Evolutionary conservation across 2,888 invertebrate species (phyloP).

Genomic region (Priocnemis perturbator): DNA sequence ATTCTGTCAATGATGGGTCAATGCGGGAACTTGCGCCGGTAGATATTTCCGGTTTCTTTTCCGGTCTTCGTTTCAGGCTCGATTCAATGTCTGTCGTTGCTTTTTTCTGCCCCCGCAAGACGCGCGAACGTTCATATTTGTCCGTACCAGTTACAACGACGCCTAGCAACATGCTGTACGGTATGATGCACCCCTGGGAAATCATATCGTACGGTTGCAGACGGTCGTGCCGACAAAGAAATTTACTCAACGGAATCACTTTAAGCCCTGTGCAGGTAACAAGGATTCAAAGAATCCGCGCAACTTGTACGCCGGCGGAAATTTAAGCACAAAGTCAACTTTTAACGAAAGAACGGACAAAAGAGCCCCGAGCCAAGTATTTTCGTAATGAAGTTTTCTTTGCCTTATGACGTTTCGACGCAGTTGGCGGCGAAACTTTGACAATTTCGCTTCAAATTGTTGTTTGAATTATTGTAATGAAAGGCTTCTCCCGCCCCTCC

Average conservation of each 20-base stretch:
- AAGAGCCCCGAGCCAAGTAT: too few relatives aligned
- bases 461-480: too few relatives aligned
- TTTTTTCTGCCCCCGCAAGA: slow-evolving; percentile 22
- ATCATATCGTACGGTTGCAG: slow-evolving; percentile 42
- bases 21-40: too few relatives aligned
- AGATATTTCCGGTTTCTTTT: neutral
- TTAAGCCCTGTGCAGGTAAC: slow-evolving; percentile 41
- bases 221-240: slow-evolving; percentile 33
- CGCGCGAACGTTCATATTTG: slow-evolving; percentile 39
- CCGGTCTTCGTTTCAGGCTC: slow-evolving; percentile 5
- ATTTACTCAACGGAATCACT: slow-evolving; percentile 49
- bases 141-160: slow-evolving; percentile 31
- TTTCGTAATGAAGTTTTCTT: too few relatives aligned
- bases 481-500: too few relatives aligned
- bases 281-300: slow-evolving; percentile 40
- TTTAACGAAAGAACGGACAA: neutral
- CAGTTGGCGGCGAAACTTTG: too few relatives aligned
- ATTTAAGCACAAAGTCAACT: slow-evolving; percentile 18
- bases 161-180: slow-evolving; percentile 44
- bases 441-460: too few relatives aligned
- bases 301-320: slow-evolving; percentile 4
- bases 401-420: too few relatives aligned
- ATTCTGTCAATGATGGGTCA: too few relatives aligned
- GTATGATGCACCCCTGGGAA: slow-evolving; percentile 48
- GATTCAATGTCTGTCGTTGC: slow-evolving; percentile 19